These are phyloP conservation scores for Salvelinus fontinalis DNA, from an alignment of 2,113 vertebrate genomes.

Conservation along the genomic window DNA sequence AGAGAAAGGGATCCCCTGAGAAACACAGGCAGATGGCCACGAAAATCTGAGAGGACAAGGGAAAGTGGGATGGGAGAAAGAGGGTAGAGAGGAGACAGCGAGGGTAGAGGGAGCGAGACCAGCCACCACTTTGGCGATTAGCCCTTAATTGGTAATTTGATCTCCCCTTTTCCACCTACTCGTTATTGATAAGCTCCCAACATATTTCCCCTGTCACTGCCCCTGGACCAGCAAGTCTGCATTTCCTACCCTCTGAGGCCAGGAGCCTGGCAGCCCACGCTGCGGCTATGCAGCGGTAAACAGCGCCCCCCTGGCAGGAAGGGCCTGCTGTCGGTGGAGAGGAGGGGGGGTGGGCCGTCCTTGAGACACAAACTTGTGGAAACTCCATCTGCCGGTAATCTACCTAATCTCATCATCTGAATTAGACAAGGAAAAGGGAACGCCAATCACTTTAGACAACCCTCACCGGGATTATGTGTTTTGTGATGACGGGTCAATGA, in stretches of 20 bases:
- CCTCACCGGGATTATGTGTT: conserved; percentile 49
- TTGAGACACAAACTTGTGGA: conserved; percentile 35
- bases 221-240: background rate
- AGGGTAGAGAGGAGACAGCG: background rate
- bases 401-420: conserved; percentile 70
- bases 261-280: too few relatives aligned
- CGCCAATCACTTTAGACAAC: conserved; percentile 67
- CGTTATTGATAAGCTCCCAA: too few relatives aligned
- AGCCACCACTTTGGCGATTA: too few relatives aligned
- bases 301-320: conserved; percentile 58
- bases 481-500: conserved; percentile 55
- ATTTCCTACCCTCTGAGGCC: too few relatives aligned
- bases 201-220: too few relatives aligned
- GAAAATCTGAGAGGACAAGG: conserved; percentile 48
- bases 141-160: too few relatives aligned
- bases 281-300: conserved; percentile 33
- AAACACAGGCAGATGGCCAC: conserved; percentile 66
- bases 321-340: conserved; percentile 38
- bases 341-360: background rate
- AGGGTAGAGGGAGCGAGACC: background rate
- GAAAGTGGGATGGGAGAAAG: conserved; percentile 6
- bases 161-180: too few relatives aligned
- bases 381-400: conserved; percentile 72
- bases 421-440: conserved; percentile 62
- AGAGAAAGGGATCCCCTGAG: conserved; percentile 58